Conservation (phyloP, 2,888 invertebrate species). For the Drosophila subquinaria region DNA sequence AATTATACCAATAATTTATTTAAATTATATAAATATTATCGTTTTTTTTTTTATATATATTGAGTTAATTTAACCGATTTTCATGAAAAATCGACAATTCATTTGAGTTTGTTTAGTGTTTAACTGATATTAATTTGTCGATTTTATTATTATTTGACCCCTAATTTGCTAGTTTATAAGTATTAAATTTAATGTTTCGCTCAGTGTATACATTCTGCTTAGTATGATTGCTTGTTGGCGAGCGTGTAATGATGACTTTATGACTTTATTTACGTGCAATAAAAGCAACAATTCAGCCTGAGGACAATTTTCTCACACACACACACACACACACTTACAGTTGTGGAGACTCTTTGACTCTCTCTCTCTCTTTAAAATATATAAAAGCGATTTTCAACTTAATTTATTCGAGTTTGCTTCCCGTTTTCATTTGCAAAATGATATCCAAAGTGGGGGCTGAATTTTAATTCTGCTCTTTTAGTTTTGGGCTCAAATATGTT, state of each 20-base stretch:
- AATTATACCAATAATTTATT: no score
- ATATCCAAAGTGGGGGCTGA: conserved; percentile 44
- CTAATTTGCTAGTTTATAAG: no score
- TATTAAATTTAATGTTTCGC: no score
- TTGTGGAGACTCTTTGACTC: conserved; percentile 3
- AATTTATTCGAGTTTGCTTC: conserved; percentile 66
- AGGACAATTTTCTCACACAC: conserved; percentile 34
- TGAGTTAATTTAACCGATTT: no score
- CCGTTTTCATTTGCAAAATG: conserved; percentile 47
- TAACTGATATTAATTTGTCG: no score
- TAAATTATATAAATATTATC: no score
- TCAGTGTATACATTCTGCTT: conserved; percentile 1
- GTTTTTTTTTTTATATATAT: no score
- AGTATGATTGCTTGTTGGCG: conserved; percentile 59
- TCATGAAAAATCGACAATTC: no score
- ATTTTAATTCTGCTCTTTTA: conserved; percentile 67
- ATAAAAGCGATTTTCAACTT: conserved; percentile 72
- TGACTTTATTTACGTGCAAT: conserved; percentile 78
- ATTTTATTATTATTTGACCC: no score
- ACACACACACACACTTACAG: conserved; percentile 10
- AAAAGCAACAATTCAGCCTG: conserved; percentile 58
- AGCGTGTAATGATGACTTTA: conserved; percentile 77
- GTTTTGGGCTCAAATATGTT: conserved; percentile 69
- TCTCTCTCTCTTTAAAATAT: conserved; percentile 24
- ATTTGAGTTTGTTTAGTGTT: no score